Conservation (phyloP, 2,113 vertebrate genomes). For the Argyrosomus japonicus region DNA sequence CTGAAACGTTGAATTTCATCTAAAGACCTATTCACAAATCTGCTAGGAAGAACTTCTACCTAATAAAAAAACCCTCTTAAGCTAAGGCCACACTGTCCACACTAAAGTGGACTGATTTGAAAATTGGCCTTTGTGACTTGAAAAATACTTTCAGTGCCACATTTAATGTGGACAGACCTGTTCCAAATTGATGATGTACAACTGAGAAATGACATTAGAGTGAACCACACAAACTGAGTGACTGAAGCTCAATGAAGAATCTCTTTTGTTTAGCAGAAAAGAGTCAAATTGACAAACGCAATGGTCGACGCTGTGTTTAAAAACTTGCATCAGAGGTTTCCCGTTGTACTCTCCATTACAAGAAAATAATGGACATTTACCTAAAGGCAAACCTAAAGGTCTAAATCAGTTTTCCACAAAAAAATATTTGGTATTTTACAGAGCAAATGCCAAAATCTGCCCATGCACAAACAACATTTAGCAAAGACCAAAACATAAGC, state of each 20-base stretch:
- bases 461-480: neutral
- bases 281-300: no score
- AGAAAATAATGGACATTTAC: neutral
- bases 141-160: no score
- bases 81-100: neutral
- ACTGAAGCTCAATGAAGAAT: neutral
- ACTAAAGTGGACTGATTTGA: neutral
- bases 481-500: constrained; percentile 27
- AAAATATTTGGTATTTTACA: neutral
- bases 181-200: neutral
- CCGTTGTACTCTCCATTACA: neutral
- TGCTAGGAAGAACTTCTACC: neutral
- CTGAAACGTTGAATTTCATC: no score
- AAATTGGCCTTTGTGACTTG: neutral
- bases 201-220: neutral
- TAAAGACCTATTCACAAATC: neutral
- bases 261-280: neutral
- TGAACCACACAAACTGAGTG: neutral
- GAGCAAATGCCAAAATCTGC: neutral
- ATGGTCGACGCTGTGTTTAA: no score
- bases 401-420: neutral
- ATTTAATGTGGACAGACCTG: neutral
- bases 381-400: neutral
- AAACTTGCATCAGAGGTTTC: neutral
- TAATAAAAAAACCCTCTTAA: neutral